Base-by-base conservation (phyloP, 2,797 vertebrate genomes). In the Cuniculus paca region DNA sequence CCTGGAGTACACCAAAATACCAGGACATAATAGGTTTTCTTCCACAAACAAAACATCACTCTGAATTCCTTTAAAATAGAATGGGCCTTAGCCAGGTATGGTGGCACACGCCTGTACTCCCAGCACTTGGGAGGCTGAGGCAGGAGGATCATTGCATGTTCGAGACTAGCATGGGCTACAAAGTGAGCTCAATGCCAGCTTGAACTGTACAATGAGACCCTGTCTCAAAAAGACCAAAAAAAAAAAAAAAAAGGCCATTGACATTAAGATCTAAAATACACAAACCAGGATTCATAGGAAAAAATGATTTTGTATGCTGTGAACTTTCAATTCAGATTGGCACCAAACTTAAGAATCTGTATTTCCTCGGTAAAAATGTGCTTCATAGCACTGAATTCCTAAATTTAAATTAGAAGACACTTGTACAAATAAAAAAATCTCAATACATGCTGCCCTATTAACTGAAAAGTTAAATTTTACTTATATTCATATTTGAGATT, bases 11-110 rank as follows among this genome's bases (percentile, higher is more conserved):
- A 88, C 6, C 80, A 31, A 92, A 86, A 90, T 74, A 65, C 22
- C 54, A 91, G 81, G 48, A 95, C 2, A 34, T 54, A 60, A 88
- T 19, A 42, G 36, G 89, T 58, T 80, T 45, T 45, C 3, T 6
- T 54, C 9, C 39, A 87, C 22, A 81, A 78, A 96, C 80, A 90
- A 72, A 91, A 12, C 42, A 78, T 61, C 61, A 83, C 20, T 88
- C 86, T 52, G 81, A 54, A 89, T 80, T 83, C 24, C 92, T 87
- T 90, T 94, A 88, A 96, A 92, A 85, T 20, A 88, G 48, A 90
- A 79, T 65, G 13, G 6, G 65, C n/a, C n/a, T n/a, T n/a, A n/a
- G n/a, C n/a, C n/a, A n/a, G n/a, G n/a, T n/a, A n/a, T n/a, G n/a
- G n/a, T n/a, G n/a, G n/a, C n/a, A n/a, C n/a, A n/a, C n/a, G n/a